Conservation (phyloP, 1,140 invertebrate genomes). For the Sycophaga agraensis region DNA sequence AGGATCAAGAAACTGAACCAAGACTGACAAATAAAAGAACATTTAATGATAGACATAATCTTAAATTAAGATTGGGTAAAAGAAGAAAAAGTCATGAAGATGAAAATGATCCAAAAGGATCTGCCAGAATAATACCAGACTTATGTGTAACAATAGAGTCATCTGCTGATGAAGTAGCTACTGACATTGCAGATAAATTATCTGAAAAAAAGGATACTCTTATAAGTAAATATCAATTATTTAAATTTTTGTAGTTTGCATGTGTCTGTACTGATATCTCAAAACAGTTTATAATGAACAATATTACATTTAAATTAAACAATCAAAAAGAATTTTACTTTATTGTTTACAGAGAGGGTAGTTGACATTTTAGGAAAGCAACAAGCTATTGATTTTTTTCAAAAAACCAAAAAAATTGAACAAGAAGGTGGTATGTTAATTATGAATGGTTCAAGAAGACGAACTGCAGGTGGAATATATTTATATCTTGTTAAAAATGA, state of each 20-base stretch:
- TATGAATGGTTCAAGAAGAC: conserved; percentile 76
- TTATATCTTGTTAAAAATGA: conserved; percentile 79
- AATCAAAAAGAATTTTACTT: conserved; percentile 11
- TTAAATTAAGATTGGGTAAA: conserved; percentile 62
- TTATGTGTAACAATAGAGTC: conserved; percentile 57
- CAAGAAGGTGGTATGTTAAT: conserved; percentile 81
- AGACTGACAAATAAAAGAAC: conserved; percentile 62
- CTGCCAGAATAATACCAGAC: conserved; percentile 59
- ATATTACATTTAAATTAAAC: not conserved
- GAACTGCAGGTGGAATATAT: conserved; percentile 83
- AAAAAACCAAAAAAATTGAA: conserved; percentile 78
- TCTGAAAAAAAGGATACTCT: conserved; percentile 71
- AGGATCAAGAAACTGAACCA: conserved; percentile 46
- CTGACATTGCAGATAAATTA: conserved; percentile 71
- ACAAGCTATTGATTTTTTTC: conserved; percentile 73
- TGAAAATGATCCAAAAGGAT: conserved; percentile 54
- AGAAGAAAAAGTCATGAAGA: conserved; percentile 54
- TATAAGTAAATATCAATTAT: conserved; percentile 67
- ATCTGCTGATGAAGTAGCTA: conserved; percentile 63
- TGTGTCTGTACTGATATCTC: not conserved
- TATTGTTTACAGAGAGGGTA: conserved; percentile 64
- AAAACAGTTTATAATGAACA: not conserved
- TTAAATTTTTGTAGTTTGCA: not conserved
- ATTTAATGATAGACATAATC: conserved; percentile 61
- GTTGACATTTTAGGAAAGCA: conserved; percentile 72